Base-by-base conservation (phyloP, 2,797 vertebrate species). In the Leuciscus waleckii region DNA sequence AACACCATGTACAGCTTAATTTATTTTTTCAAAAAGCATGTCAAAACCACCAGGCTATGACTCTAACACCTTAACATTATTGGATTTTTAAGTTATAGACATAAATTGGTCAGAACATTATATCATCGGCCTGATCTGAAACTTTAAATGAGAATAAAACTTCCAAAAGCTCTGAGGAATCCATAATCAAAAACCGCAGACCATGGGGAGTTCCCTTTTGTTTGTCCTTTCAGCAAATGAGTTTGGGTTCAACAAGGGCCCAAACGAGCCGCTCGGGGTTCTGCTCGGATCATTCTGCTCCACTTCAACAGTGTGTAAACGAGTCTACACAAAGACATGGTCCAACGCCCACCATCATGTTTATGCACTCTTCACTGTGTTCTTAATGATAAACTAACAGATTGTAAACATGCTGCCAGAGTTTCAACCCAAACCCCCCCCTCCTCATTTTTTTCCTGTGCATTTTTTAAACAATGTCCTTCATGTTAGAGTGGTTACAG, bases 401-500 rank as follows among this genome's bases (percentile, higher is more conserved):
- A 97, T 96, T 97, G 97, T 97, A 97, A 96, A 96, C 96, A 97
- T 89, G 95, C 97, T 96, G 96, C 95, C 95, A 95, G 94, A 95
- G 94, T 94, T 94, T 95, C 95, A 93, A 81, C 84, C 93, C 94
- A 49, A 49, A 16, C 51, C 51, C 93, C 67, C 61, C 26, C 93
- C 94, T 49, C 93, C 93, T 92, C 92, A 92, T 78, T 68, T 63
- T 56, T 95, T 94, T 90, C 88, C 92, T 89, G 91, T 91, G 96
- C 97, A 97, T 98, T 98, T 99, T 98, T 98, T 98, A 98, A 98
- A 98, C 98, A 98, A 98, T 98, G 98, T 98, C 98, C 98, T 99
- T 99, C 98, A 99, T 99, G 98, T 99, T 98, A 98, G 97, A 98
- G 97, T 99, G 98, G 97, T 98, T 99, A 98, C 97, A 96, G 96